These are phyloP conservation scores for Dendrocincla fuliginosa DNA, from an alignment of 2,797 vertebrate species.

Conservation along the genomic window DNA sequence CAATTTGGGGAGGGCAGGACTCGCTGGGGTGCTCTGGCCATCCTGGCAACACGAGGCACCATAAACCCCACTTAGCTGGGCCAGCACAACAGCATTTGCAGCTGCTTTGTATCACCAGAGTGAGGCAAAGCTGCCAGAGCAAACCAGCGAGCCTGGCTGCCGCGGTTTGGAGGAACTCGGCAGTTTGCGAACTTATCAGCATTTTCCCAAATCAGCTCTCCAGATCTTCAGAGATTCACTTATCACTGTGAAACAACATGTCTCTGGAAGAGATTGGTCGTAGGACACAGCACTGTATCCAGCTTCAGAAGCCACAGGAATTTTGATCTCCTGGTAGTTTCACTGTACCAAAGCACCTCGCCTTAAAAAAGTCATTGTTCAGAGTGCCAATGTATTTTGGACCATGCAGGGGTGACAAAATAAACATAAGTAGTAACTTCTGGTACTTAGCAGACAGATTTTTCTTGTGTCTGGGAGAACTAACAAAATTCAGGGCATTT, in stretches of 20 bases:
- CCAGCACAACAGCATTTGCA: neutral
- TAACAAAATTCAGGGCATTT: slow-evolving; percentile 74
- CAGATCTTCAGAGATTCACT: slow-evolving; percentile 7
- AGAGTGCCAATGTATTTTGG: neutral
- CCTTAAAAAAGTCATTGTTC: slow-evolving; percentile 13
- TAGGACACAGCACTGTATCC: neutral
- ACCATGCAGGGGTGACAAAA: slow-evolving; percentile 45
- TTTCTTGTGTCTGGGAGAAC: slow-evolving; percentile 68
- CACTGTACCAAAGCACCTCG: neutral
- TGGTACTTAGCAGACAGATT: slow-evolving; percentile 61
- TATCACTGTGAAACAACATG: neutral
- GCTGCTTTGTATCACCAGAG: slow-evolving; percentile 27
- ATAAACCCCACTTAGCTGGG: neutral
- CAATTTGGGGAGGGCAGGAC: neutral
- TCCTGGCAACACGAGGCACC: neutral
- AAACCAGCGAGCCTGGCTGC: neutral
- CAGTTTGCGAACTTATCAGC: neutral
- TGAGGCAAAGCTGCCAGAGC: slow-evolving; percentile 18
- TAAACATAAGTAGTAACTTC: slow-evolving; percentile 62
- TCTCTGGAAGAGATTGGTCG: neutral
- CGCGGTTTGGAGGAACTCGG: neutral
- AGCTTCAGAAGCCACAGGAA: neutral
- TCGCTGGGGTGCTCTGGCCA: neutral
- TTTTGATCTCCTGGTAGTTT: neutral
- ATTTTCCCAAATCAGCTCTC: neutral